A percentile compares a stretch with the other conserved stretches of the same genome.
These are phyloP conservation scores for Ephialtes manifestator DNA, from an alignment of 2,888 invertebrate genomes.

Conservation along the genomic window DNA sequence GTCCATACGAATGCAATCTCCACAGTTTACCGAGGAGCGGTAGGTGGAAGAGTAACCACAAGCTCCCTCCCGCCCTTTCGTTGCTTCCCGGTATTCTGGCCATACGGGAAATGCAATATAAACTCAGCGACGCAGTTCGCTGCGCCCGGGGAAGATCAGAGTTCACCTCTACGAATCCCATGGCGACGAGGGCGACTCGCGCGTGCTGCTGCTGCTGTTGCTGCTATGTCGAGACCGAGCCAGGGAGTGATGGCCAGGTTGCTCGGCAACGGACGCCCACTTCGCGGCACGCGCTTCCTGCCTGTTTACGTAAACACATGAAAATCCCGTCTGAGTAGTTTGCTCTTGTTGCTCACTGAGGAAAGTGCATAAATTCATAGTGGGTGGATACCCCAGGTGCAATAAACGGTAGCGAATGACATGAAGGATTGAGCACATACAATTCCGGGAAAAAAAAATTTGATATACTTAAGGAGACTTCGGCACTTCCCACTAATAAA, in stretches of 20 bases:
- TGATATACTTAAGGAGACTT: no score
- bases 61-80: neutral
- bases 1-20: slow-evolving; percentile 7
- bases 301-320: slow-evolving; percentile 64
- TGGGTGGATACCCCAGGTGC: neutral
- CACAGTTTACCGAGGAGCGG: neutral
- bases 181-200: slow-evolving; percentile 9
- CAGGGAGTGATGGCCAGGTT: slow-evolving; percentile 70
- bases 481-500: no score
- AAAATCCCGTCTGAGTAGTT: neutral
- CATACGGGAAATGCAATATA: slow-evolving; percentile 58
- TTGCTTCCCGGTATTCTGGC: neutral
- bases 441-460: no score
- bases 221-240: neutral
- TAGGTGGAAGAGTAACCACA: slow-evolving; percentile 16
- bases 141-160: slow-evolving; percentile 56
- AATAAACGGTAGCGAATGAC: neutral
- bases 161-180: slow-evolving; percentile 32
- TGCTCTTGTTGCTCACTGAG: neutral
- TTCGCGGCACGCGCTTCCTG: slow-evolving; percentile 76
- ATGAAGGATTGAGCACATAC: neutral
- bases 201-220: neutral
- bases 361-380: neutral
- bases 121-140: slow-evolving; percentile 30
- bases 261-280: slow-evolving; percentile 82